Percentiles rank a stretch among this genome's conserved stretches.
Conservation (phyloP, 2,888 invertebrate species). For the Drosophila mulleri region DNA sequence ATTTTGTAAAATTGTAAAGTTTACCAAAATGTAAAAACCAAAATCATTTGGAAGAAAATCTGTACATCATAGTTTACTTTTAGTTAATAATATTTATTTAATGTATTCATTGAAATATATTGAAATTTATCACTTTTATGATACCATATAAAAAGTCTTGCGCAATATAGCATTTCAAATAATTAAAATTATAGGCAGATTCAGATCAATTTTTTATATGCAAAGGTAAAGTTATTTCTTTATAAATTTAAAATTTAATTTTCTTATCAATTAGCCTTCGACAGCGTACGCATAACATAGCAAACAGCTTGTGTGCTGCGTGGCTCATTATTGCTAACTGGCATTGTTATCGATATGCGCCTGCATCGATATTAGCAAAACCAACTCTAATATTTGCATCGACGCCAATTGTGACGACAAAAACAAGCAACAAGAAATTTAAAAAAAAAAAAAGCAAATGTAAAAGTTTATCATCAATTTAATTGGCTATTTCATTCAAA, state of each 20-base stretch:
- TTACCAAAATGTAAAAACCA: not conserved
- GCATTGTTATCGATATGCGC: conserved; percentile 16
- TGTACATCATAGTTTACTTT: not conserved
- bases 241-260: not conserved
- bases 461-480: conserved; percentile 21
- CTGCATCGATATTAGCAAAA: conserved; percentile 22
- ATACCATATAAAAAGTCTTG: too few relatives aligned
- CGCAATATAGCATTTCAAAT: not conserved
- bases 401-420: conserved; percentile 51
- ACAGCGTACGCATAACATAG: not conserved
- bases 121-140: too few relatives aligned
- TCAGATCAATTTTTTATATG: not conserved
- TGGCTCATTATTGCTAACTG: not conserved
- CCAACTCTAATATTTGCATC: conserved; percentile 40
- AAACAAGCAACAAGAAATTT: conserved; percentile 18
- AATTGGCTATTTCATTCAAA: conserved; percentile 35
- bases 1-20: not conserved
- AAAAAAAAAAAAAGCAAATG: conserved; percentile 60
- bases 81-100: not conserved
- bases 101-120: too few relatives aligned
- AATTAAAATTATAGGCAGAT: not conserved
- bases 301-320: conserved; percentile 12
- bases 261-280: conserved; percentile 7
- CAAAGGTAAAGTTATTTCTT: not conserved
- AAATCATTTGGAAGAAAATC: not conserved